Base-by-base conservation (phyloP, 2,113 vertebrate species). In the Podarcis muralis region DNA sequence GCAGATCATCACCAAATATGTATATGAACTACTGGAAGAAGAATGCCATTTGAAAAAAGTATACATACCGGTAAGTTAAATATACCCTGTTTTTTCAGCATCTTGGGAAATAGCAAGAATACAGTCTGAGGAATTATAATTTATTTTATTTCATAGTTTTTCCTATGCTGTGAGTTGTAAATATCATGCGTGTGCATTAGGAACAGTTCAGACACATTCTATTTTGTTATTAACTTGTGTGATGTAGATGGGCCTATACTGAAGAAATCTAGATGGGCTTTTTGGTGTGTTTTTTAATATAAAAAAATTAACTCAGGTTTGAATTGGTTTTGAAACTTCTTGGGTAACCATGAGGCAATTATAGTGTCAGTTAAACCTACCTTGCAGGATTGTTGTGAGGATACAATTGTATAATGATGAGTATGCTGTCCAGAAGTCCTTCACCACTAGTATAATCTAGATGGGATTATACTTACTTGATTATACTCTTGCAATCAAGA, bases 1-100 rank as follows among this genome's bases (percentile, higher is more conserved):
- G 35, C 96, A 99, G 99, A 99, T 99, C 93, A 98, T 99, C 96
- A 99, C 99, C 82, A 98, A 98, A 87, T 98, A 98, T 92, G 97
- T 99, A 90, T 99, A 99, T 93, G 98, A 99, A 88, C 97, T 98
- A 91, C 94, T 99, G 96, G 97, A 99, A 95, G 97, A 97, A n/a
- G 98, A 98, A 92, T 99, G 98, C 96, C 98, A 98, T 95, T 97
- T 99, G 97, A 98, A 97, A 94, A 99, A 98, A 97, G 96, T 97
- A 91, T 98, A 97, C 93, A 96, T 99, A 68, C 99, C 99, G 89
- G 99, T 99, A 98, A 99, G 98, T 98, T 83, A 88, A 68, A 79
- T 86, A 75, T 92, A 37, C 77, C 68, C 7, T 0, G 0, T 0
- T 16, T 84, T 88, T 81, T 93, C 91, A 12, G 1, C 18, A 85